Percentiles rank a stretch among this genome's conserved stretches.
phyloP scores from a whole-genome alignment of 2,888 invertebrate genomes.

The Coenonympha glycerion region DNA sequence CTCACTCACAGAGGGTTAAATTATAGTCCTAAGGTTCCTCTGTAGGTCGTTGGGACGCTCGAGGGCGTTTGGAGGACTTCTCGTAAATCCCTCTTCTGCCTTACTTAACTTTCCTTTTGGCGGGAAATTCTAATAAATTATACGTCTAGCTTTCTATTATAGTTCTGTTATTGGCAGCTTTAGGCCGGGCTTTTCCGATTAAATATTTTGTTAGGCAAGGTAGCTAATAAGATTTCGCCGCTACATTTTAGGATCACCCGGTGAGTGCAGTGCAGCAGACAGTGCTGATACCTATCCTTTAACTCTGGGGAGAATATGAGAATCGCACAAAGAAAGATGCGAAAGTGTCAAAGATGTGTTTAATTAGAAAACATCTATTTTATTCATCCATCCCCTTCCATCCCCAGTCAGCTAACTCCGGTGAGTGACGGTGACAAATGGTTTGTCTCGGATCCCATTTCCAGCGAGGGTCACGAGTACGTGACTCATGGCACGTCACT shows the following conservation, averaged over 20 bases:
- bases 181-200: too few relatives aligned
- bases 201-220: too few relatives aligned
- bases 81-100: not conserved
- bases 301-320: too few relatives aligned
- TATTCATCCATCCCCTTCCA: not conserved
- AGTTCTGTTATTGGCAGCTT: not conserved
- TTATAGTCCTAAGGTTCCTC: not conserved
- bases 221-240: too few relatives aligned
- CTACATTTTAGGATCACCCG: too few relatives aligned
- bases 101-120: too few relatives aligned
- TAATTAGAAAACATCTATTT: too few relatives aligned
- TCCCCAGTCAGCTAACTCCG: too few relatives aligned
- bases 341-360: too few relatives aligned
- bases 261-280: too few relatives aligned
- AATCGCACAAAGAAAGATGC: too few relatives aligned
- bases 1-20: not conserved
- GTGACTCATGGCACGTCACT: not conserved
- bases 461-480: not conserved
- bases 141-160: not conserved
- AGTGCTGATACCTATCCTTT: too few relatives aligned
- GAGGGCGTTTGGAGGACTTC: not conserved
- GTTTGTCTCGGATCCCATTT: constrained; percentile 11
- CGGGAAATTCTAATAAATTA: not conserved
- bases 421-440: constrained; percentile 49
- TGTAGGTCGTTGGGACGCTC: not conserved